Percentiles rank a stretch among this genome's conserved stretches.
Evolutionary conservation across 2,797 vertebrate genomes (phyloP).

Genomic region (Falco columbarius): DNA sequence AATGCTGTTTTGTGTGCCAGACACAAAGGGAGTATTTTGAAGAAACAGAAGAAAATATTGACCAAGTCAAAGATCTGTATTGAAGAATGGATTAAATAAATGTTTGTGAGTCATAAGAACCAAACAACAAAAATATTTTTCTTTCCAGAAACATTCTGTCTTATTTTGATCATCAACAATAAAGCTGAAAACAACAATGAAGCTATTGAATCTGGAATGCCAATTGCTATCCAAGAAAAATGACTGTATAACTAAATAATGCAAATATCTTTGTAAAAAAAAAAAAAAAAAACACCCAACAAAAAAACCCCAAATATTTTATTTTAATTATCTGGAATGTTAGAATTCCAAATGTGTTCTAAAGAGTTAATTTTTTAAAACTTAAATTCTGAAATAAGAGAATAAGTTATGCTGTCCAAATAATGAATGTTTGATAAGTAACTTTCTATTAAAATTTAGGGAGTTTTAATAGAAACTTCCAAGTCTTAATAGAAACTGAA

Average conservation of each 20-base stretch:
- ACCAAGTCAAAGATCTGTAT: conserved; percentile 68
- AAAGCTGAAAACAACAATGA: conserved; percentile 65
- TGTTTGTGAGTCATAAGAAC: conserved; percentile 67
- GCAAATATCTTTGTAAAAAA: neutral
- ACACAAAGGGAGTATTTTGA: conserved; percentile 70
- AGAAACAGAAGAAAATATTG: conserved; percentile 71
- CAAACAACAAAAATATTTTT: conserved; percentile 73
- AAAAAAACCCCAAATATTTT: too few species aligned
- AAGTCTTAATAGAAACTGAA: conserved; percentile 37
- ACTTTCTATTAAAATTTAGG: conserved; percentile 12
- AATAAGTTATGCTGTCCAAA: neutral
- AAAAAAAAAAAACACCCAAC: too few species aligned
- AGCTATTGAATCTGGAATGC: conserved; percentile 65
- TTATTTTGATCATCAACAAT: conserved; percentile 71
- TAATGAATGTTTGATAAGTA: neutral
- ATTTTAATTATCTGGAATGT: neutral
- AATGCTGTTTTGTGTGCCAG: conserved; percentile 55
- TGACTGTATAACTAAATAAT: conserved; percentile 54
- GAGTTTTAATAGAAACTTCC: conserved; percentile 2
- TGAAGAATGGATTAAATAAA: conserved; percentile 74
- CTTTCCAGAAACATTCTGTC: conserved; percentile 65
- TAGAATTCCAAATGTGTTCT: neutral
- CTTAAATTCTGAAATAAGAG: neutral
- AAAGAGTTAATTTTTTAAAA: neutral
- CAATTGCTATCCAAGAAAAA: conserved; percentile 67